Evolutionary conservation across 1,140 invertebrate species (phyloP).

Genomic region (Copidosoma floridanum): DNA sequence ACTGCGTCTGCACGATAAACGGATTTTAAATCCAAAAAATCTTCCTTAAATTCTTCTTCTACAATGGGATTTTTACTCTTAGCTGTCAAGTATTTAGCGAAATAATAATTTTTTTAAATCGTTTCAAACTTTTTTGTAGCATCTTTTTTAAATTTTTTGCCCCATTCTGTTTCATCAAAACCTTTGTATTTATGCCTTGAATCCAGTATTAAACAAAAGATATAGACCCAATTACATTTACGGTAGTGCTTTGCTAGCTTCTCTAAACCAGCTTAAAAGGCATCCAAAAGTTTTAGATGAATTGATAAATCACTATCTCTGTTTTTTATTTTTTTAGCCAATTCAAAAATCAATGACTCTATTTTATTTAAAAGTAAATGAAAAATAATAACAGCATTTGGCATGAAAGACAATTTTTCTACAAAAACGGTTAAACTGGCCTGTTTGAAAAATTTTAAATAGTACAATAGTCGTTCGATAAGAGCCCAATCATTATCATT

Average conservation of each 20-base stretch:
- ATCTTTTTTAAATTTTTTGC: not conserved
- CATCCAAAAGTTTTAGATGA: too few relatives aligned
- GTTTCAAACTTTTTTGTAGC: not conserved
- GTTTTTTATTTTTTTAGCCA: too few relatives aligned
- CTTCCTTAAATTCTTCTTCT: not conserved
- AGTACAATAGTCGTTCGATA: not conserved
- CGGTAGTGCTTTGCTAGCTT: conserved; percentile 20
- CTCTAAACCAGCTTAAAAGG: too few relatives aligned
- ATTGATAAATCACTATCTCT: conserved; percentile 15
- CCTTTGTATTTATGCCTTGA: not conserved
- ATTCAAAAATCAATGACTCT: not conserved
- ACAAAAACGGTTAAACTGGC: not conserved
- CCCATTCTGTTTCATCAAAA: not conserved
- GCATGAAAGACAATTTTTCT: not conserved
- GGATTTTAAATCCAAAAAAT: not conserved
- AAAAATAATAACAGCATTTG: not conserved
- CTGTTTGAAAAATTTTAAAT: not conserved
- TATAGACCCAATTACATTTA: conserved; percentile 27
- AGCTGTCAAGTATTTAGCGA: not conserved
- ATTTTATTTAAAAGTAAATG: conserved; percentile 1
- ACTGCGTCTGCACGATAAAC: not conserved
- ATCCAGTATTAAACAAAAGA: not conserved
- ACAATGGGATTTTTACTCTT: not conserved
- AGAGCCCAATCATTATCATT: not conserved
- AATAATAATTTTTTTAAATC: not conserved